A percentile compares a stretch with the other conserved stretches of the same genome.
Conservation (phyloP, 2,797 vertebrate genomes). For the Setipinna tenuifilis region DNA sequence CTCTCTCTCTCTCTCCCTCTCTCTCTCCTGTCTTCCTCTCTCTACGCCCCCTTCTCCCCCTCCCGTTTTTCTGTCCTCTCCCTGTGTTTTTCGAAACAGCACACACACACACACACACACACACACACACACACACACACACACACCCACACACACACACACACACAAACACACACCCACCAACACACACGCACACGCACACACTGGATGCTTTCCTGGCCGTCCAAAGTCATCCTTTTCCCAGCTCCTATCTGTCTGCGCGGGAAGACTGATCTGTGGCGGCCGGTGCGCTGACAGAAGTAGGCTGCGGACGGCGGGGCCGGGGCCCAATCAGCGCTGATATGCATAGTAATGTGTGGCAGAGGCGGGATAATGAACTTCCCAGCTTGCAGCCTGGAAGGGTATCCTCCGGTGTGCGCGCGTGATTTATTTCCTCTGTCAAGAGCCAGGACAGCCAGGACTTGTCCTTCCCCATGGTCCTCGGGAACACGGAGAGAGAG, state of each 20-base stretch:
- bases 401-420: slow-evolving; percentile 94
- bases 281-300: slow-evolving; percentile 89
- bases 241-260: slow-evolving; percentile 70
- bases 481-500: slow-evolving; percentile 78
- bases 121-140: too few species aligned
- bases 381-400: slow-evolving; percentile 96
- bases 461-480: slow-evolving; percentile 91
- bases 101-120: not conserved
- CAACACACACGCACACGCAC: too few species aligned
- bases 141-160: too few species aligned
- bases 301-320: slow-evolving; percentile 83
- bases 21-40: slow-evolving; percentile 1
- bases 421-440: slow-evolving; percentile 99
- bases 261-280: slow-evolving; percentile 85
- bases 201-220: slow-evolving; percentile 55
- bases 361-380: slow-evolving; percentile 99
- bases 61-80: not conserved
- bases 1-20: not conserved
- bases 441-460: slow-evolving; percentile 96
- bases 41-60: not conserved
- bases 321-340: slow-evolving; percentile 88
- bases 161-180: not conserved
- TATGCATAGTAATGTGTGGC: slow-evolving; percentile 98
- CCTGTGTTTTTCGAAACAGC: not conserved
- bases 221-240: slow-evolving; percentile 67